Evolutionary conservation across 2,113 vertebrate genomes (phyloP), one percentile per base, ranked within the genome.

Genomic region (Zeus faber): DNA sequence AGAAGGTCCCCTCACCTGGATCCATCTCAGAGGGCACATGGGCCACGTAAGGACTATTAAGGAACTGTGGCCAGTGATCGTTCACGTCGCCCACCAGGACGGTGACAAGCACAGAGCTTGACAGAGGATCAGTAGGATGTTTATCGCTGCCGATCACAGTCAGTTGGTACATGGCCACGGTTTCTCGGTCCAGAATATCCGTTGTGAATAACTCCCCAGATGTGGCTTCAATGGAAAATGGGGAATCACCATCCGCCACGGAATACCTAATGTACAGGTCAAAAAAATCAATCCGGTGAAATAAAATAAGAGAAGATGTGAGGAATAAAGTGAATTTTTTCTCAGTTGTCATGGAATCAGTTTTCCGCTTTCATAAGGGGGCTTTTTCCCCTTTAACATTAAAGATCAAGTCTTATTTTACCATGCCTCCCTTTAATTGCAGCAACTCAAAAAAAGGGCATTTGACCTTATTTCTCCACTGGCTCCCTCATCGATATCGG

Each of bases 41-140:
- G 6, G 88, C 87, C 47, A 89, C 84, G 66, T 89, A 90, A 5
- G 87, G 89, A 48, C 79, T 78, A 66, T 90, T 77, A 31, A 83
- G 61, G 62, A 91, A 89, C 52, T 79, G 70, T 1, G 89, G 89
- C 58, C 75, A 62, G 57, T 87, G 67, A 66, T 91, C 89, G 26
- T 91, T 91, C 26, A 87, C 69, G 62, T 90, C 89, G 25, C 55
- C 76, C 47, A 91, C 65, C 3, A 73, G 74, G 17, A 91, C 82
- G 16, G 52, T 76, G 13, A 91, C 79, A 18, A 72, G 55, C 45
- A 81, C 75, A 18, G 84, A 85, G 72, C 62, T 87, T 24, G 85
- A 85, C 7, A 88, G 67, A 54, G 83, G 77, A 45, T 64, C 44
- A 9, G 67, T 74, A 1, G 80, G 62, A 68, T 88, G 62, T 21